Conservation (phyloP, 2,888 invertebrate genomes). For the Acanthococcus lagerstroemiae region DNA sequence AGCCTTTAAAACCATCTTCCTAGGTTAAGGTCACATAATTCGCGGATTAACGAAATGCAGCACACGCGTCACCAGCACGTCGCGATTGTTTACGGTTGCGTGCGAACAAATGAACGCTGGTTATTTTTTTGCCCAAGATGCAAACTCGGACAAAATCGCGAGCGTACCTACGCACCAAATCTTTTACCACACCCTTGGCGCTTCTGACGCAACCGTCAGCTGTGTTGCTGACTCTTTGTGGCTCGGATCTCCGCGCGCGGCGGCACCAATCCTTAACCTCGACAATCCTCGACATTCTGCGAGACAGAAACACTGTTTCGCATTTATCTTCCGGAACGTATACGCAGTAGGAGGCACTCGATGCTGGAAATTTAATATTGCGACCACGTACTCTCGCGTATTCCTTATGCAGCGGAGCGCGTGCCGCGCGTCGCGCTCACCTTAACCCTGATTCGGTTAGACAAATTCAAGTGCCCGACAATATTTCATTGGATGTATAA, state of each 20-base stretch:
- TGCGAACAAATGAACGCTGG: background rate
- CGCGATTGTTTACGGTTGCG: conserved; percentile 13
- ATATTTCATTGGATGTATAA: too few species aligned
- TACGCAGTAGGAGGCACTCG: background rate
- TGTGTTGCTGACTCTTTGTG: background rate
- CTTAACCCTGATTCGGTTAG: conserved; percentile 23
- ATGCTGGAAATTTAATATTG: background rate
- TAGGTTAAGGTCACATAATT: conserved; percentile 30
- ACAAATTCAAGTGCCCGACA: too few species aligned
- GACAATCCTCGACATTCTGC: conserved; percentile 26
- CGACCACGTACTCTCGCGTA: background rate
- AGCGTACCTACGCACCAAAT: conserved; percentile 24
- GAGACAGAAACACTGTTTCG: conserved; percentile 14
- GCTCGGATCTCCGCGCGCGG: background rate
- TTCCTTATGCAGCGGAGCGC: too few species aligned
- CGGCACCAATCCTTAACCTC: conserved; percentile 27
- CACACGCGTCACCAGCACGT: conserved; percentile 12
- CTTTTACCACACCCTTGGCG: conserved; percentile 30
- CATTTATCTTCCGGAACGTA: conserved; percentile 26
- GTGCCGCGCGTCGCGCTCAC: conserved; percentile 5
- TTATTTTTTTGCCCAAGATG: background rate
- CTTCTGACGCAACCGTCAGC: conserved; percentile 27
- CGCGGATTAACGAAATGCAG: background rate
- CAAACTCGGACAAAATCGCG: conserved; percentile 5
- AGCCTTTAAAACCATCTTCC: conserved; percentile 12